Base-by-base conservation (phyloP, 2,113 vertebrate genomes). In the Nibea albiflora region DNA sequence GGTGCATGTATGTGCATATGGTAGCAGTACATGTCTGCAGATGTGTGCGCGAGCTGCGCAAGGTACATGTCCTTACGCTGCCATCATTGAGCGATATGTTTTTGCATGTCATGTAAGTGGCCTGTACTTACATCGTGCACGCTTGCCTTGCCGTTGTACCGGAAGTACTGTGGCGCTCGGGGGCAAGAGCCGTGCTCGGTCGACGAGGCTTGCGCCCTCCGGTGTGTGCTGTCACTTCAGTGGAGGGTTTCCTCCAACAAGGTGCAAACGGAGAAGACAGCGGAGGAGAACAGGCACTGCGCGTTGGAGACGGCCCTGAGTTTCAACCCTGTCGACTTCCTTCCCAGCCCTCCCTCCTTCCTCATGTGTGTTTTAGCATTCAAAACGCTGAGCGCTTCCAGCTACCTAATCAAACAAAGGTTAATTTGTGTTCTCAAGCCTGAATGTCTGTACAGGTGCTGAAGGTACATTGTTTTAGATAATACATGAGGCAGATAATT, bases 181-280 rank as follows among this genome's bases (percentile, higher is more conserved):
- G 16, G 11, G 66, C 46, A 16, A 35, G 57, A 71, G 52, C 75
- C 56, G 26, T 26, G 71, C 46, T 81, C 39, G 20, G 61, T 78
- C 69, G 60, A 63, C 22, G 49, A 78, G 68, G 76, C 74, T 84
- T 19, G 16, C 80, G 81, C 85, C 90, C 88, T 84, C 89, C 76
- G 86, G 89, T 93, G 86, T 50, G 85, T 65, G 61, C 89, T 91
- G 92, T 92, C 92, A 92, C 90, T 90, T 92, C 73, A 56, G 81
- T 82, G 86, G 86, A 86, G 79, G 68, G 68, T 44, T 63, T 88
- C 77, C 74, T 81, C 76, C 63, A 69, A 85, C 79, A 78, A 88
- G 88, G 88, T 89, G 81, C 89, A 73, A 85, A 77, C 88, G 89
- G 76, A 89, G 76, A 70, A 75, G 89, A 92, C 87, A 86, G 90